Evolutionary conservation across 1,140 invertebrate species (phyloP).

Genomic region (Diorhabda sublineata): DNA sequence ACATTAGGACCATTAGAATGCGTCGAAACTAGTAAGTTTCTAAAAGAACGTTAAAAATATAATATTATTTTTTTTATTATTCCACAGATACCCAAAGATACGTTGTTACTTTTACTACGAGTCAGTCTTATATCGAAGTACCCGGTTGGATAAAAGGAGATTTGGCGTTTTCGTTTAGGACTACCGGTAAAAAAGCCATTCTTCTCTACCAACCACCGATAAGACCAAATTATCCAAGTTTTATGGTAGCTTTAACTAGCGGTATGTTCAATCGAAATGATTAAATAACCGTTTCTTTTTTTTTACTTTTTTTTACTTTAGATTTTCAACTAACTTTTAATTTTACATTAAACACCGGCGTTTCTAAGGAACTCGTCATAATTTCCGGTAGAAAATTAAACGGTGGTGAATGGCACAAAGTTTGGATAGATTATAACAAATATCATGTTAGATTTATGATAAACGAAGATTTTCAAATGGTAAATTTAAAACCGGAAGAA

Average conservation of each 20-base stretch:
- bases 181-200: conserved; percentile 83
- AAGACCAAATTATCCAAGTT: conserved; percentile 80
- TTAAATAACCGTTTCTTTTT: too few relatives aligned
- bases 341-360: conserved; percentile 81
- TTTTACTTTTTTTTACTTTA: conserved; percentile 39
- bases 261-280: conserved; percentile 49
- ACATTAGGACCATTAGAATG: conserved; percentile 87
- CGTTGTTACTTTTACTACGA: conserved; percentile 89
- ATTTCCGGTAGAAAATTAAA: conserved; percentile 77
- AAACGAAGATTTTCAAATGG: conserved; percentile 83
- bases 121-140: conserved; percentile 86
- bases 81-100: conserved; percentile 82
- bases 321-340: conserved; percentile 85
- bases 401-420: conserved; percentile 91
- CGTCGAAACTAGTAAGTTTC: conserved; percentile 81
- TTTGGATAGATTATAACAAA: conserved; percentile 90
- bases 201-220: conserved; percentile 86
- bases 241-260: conserved; percentile 82
- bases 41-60: background rate
- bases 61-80: background rate
- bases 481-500: conserved; percentile 77
- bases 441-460: conserved; percentile 93
- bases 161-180: conserved; percentile 88
- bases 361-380: conserved; percentile 71
- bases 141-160: conserved; percentile 88